phyloP scores from a whole-genome alignment of 2,113 vertebrate genomes.

The Dipodomys stephensi region DNA sequence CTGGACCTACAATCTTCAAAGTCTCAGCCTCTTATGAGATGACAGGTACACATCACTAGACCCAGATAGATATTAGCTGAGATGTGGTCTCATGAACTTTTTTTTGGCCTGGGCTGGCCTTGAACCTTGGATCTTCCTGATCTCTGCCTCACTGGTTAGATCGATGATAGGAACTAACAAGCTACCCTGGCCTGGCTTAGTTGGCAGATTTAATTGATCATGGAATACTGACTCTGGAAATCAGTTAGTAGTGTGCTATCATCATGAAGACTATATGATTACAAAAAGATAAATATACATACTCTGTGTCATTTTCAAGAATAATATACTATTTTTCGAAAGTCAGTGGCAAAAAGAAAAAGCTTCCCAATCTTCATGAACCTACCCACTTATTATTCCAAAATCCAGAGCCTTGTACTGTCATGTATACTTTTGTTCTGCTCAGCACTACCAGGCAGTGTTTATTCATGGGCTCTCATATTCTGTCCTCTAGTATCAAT shows the following conservation, averaged over 20 bases:
- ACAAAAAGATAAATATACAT: constrained; percentile 45
- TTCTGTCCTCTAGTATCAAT: constrained; percentile 39
- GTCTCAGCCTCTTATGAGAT: too few relatives aligned
- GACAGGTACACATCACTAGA: too few relatives aligned
- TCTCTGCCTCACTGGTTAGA: too few relatives aligned
- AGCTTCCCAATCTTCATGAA: constrained; percentile 46
- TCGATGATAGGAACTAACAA: too few relatives aligned
- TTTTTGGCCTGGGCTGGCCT: too few relatives aligned
- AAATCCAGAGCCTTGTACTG: constrained; percentile 32
- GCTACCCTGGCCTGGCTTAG: too few relatives aligned
- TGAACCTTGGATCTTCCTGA: too few relatives aligned
- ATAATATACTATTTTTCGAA: constrained; percentile 54
- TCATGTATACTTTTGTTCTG: not conserved
- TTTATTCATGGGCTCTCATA: not conserved
- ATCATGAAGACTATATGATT: not conserved
- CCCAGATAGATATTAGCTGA: too few relatives aligned
- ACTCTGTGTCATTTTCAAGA: constrained; percentile 28
- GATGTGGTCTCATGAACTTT: too few relatives aligned
- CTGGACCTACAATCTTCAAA: too few relatives aligned
- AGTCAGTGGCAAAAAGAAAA: constrained; percentile 14
- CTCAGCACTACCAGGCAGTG: not conserved
- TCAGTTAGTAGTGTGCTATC: not conserved
- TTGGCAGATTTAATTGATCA: constrained; percentile 44
- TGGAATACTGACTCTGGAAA: constrained; percentile 26
- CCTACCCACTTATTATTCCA: not conserved